These are phyloP conservation scores for Trematomus bernacchii DNA, from an alignment of 2,797 vertebrate species.

Conservation along the genomic window DNA sequence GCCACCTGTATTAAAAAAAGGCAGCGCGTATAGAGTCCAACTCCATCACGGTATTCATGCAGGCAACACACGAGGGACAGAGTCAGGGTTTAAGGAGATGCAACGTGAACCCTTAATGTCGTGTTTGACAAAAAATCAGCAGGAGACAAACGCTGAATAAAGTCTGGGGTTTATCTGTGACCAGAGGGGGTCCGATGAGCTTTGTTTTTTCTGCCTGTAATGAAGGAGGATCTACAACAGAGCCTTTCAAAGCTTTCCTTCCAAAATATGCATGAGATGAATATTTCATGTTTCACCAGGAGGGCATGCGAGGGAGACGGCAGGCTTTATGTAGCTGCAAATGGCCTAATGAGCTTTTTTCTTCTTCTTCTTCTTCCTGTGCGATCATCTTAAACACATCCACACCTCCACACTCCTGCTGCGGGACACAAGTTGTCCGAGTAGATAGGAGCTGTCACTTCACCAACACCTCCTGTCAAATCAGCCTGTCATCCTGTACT, in stretches of 20 bases:
- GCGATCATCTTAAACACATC: conserved; percentile 25
- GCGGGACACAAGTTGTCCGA: background rate
- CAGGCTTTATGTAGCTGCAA: conserved; percentile 13
- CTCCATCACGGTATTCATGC: conserved; percentile 35
- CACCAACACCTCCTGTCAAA: background rate
- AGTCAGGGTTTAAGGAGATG: background rate
- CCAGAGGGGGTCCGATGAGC: background rate
- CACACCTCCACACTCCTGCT: conserved; percentile 1
- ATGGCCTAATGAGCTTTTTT: conserved; percentile 27
- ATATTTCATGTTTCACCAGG: conserved; percentile 65
- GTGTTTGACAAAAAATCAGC: conserved; percentile 22
- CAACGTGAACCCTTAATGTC: background rate
- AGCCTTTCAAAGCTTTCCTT: conserved; percentile 37
- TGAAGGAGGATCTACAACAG: conserved; percentile 35
- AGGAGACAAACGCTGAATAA: conserved; percentile 37
- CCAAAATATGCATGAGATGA: conserved; percentile 67
- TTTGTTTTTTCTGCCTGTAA: conserved; percentile 52
- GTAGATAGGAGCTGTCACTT: conserved; percentile 23
- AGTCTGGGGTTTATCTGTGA: conserved; percentile 23
- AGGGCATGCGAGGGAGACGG: background rate
- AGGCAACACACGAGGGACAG: background rate
- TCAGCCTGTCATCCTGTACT: background rate
- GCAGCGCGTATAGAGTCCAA: background rate
- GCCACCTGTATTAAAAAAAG: conserved; percentile 29
- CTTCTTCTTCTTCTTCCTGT: background rate